Base-by-base conservation (phyloP, 2,888 invertebrate genomes). In the Sarcophaga rosellei region DNA sequence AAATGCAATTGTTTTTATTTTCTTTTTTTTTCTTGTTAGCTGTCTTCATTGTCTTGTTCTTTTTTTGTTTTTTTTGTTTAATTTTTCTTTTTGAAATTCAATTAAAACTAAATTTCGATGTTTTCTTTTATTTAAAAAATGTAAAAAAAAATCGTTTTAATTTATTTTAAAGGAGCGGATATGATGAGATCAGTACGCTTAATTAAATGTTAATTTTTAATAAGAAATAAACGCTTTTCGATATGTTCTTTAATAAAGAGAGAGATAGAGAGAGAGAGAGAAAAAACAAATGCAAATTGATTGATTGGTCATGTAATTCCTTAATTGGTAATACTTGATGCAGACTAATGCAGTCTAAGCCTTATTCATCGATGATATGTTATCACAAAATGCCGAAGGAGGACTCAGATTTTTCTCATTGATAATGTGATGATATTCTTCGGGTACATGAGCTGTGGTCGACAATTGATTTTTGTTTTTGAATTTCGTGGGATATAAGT, bases 321-420 rank as follows among this genome's bases (percentile, higher is more conserved):
- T 35, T 20, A 23, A 62, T 15, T 65, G 47, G 15, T 35, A 35
- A 35, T 35, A 35, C 1, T 35, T 35, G 2, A 35, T 35, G 35
- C 8, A 35, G 35, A 35, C 8, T 1, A 35, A n/a, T n/a, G n/a
- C n/a, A 10, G 8, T 35, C 35, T 88, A 88, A 73, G 82, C 88
- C 80, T 88, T 88, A 77, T 87, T 81, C 69, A 84, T 87, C 68
- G 88, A 80, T 84, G 88, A 88, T 81, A 88, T 87, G 84, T 88
- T 88, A 87, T 94, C 94, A 84, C 93, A 93, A 87, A 94, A 94
- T 74, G 94, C 94, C 85, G 94, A 94, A 80, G 94, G 93, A 80
- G 92, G 92, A 88, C 92, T 92, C 8, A 92, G 88, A 86, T 91
- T 92, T 75, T 91, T 92, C 53, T 91, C 90, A 76, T 84, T 90